Evolutionary conservation across 2,888 invertebrate genomes (phyloP), one percentile per base, ranked within the genome.

Genomic region (Pomacea canaliculata): DNA sequence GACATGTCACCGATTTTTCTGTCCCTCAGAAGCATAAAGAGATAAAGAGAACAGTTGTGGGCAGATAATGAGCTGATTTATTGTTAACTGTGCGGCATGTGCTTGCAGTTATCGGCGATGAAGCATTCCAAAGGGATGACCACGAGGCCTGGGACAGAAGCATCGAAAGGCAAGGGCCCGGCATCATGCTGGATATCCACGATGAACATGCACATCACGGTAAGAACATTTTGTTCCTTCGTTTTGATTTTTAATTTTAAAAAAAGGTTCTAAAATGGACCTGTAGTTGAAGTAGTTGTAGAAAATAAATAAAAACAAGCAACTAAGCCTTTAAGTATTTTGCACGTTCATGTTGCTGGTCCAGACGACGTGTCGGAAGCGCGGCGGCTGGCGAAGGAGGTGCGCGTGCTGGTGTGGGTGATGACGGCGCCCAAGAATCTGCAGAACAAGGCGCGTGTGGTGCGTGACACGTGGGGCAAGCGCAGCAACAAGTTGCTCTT

Each of bases 381-480:
- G 8, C 67, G 77, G 48, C 79, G 94, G 80, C 91, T 98, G 81
- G 92, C 94, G 18, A 92, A 94, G 80, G 94, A 94, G 84, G 95
- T 98, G 65, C 93, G 96, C 73, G 94, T 99, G 0, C 92, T 99
- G 0, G 98, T 98, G 90, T 99, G 98, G 98, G 93, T 99, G 66
- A 96, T 99, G 96, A 99, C 98, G 0, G 95, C 94, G 81, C 98
- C 98, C 0, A 92, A 92, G 56, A 98, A 97, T 91, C 97, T 98
- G 86, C 93, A 95, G 87, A 94, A 93, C 83, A 96, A 96, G 91
- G 98, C 98, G 0, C 93, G 73, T 18, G 97, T 98, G 85, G 97
- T 99, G 9, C 96, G 96, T 89, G 95, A 95, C 1, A 98, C 98
- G 0, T 98, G 98, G 98, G 98, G 97, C 1, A 95, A 95, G 89